Evolutionary conservation across 2,797 vertebrate genomes (phyloP).

Genomic region (Schizothorax lantsangensis): DNA sequence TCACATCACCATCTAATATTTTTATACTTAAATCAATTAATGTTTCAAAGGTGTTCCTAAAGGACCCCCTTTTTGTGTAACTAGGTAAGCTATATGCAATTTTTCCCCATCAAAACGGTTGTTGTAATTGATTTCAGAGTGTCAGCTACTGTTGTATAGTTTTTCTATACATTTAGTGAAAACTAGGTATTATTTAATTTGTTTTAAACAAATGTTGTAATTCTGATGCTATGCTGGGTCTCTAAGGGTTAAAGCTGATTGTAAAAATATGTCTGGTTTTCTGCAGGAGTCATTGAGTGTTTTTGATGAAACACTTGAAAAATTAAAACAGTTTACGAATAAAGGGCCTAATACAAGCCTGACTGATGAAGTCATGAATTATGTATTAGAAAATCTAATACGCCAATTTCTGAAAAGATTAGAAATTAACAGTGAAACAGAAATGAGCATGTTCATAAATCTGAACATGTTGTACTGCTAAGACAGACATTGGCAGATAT

Average conservation of each 20-base stretch:
- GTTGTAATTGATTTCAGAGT: background rate
- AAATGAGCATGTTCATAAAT: slow-evolving; percentile 39
- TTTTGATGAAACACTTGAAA: background rate
- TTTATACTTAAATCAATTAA: background rate
- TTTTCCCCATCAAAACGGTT: background rate
- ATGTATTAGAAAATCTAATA: slow-evolving; percentile 29
- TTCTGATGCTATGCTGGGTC: background rate
- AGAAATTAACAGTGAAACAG: slow-evolving; percentile 22
- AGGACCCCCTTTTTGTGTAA: background rate
- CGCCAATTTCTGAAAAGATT: slow-evolving; percentile 20
- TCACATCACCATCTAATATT: background rate
- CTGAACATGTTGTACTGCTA: slow-evolving; percentile 35
- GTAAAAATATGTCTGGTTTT: background rate
- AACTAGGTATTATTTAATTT: background rate
- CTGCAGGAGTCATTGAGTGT: background rate
- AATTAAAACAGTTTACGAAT: background rate
- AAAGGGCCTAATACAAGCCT: background rate
- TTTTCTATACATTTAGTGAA: background rate
- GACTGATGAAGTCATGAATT: slow-evolving; percentile 21
- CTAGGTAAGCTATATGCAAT: background rate
- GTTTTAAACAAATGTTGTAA: background rate
- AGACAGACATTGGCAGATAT: slow-evolving; percentile 23
- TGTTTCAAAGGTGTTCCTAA: background rate
- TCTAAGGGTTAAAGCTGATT: background rate
- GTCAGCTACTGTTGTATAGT: background rate